Evolutionary conservation across 2,113 vertebrate genomes (phyloP).

Genomic region (Crotalus tigris): DNA sequence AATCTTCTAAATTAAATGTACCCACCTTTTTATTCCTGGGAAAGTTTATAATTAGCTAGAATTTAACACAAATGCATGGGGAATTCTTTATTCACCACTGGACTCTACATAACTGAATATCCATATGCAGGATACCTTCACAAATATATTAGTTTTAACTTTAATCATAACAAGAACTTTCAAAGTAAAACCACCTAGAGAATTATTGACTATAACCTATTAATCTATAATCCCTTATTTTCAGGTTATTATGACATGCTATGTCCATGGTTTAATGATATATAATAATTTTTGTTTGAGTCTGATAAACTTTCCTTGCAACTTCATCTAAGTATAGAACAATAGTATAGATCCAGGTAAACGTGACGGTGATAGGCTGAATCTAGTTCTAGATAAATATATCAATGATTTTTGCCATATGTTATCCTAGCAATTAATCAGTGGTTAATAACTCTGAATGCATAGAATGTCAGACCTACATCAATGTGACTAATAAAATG

Average conservation of each 20-base stretch:
- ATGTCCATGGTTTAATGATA: background rate
- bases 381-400: background rate
- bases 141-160: background rate
- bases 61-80: background rate
- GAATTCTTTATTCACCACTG: background rate
- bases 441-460: background rate
- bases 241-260: background rate
- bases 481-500: slow-evolving; percentile 40
- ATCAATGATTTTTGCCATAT: background rate
- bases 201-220: background rate
- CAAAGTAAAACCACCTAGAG: background rate
- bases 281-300: background rate
- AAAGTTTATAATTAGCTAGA: background rate
- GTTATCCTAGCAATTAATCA: background rate
- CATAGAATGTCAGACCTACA: slow-evolving; percentile 19
- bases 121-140: background rate
- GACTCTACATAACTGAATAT: background rate
- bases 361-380: background rate
- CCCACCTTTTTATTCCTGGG: background rate
- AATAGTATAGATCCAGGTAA: background rate
- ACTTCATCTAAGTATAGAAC: background rate
- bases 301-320: background rate
- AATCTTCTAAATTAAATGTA: background rate
- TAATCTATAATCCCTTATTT: background rate
- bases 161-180: background rate